Base-by-base conservation (phyloP, 2,113 vertebrate genomes). In the rat (Rattus norvegicus) region DNA sequence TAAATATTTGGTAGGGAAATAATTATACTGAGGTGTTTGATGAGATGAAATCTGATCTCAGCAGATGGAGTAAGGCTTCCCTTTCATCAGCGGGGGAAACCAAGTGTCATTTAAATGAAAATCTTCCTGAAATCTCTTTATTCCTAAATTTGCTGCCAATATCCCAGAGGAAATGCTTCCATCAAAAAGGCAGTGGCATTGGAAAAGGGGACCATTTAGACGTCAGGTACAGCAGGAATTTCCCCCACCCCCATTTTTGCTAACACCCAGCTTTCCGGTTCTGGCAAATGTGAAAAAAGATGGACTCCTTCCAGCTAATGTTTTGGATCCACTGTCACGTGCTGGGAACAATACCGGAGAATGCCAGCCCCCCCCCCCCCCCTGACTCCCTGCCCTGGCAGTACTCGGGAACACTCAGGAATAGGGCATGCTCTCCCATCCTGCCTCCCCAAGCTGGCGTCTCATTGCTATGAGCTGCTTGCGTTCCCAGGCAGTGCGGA, bases 81-180 rank as follows among this genome's bases (percentile, higher is more conserved):
- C 96, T 98, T 96, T 97, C 95, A 97, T 98, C 98, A 97, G 96
- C 91, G n/a, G 96, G 96, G 96, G 92, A 97, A 97, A 97, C 97
- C 95, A 92, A 97, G 97, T 98, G 98, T 98, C 98, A 98, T 98
- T 98, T 98, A 98, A 98, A 98, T 98, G 98, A 98, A 98, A 98
- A 98, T 98, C 98, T 98, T 98, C 95, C 97, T 92, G 97, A 96
- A 97, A 98, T 97, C 98, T 98, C 98, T 98, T 98, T 98, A 98
- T 98, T 98, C 97, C 96, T 96, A 88, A 97, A 56, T 98, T 97
- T 95, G 95, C 95, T 96, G 97, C 83, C 89, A 77, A 59, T 94
- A 95, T 97, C 98, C 96, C 97, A 0, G 5, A 95, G 97, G 98
- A 97, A 95, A 94, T 80, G 94, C 89, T 95, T 97, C 96, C 89